Conservation (phyloP, 2,797 vertebrate genomes). For the Paedocypris micromegethes region DNA sequence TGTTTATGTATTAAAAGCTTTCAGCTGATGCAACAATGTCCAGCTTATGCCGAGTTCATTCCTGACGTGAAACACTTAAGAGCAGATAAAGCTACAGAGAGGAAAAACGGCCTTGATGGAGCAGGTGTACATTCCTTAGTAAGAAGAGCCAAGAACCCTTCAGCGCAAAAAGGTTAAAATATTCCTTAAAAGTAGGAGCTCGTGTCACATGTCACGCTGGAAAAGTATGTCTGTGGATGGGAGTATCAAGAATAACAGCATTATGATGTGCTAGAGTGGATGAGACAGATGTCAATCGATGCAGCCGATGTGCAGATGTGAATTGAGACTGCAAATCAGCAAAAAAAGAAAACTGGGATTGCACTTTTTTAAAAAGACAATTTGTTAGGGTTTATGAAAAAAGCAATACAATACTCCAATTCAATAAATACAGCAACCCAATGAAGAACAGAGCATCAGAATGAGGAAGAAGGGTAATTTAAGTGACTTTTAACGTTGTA, state of each 20-base stretch:
- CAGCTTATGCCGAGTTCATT: conserved; percentile 32
- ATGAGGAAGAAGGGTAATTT: no score
- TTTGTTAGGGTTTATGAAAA: no score
- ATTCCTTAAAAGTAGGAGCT: conserved; percentile 53
- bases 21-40: conserved; percentile 31
- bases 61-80: conserved; percentile 32
- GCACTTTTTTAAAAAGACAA: no score
- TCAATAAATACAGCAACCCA: no score
- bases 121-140: conserved; percentile 64
- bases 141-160: conserved; percentile 53
- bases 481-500: no score
- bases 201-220: conserved; percentile 51
- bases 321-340: conserved; percentile 21
- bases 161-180: conserved; percentile 56
- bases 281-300: conserved; percentile 40
- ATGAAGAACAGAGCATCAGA: no score
- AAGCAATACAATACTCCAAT: no score
- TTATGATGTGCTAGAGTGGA: conserved; percentile 39
- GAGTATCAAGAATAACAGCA: conserved; percentile 56
- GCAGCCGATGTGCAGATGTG: conserved; percentile 51
- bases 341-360: conserved; percentile 15
- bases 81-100: conserved; percentile 37
- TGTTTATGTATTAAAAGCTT: conserved; percentile 11
- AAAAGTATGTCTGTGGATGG: conserved; percentile 46
- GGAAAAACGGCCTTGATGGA: conserved; percentile 39